Evolutionary conservation across 2,888 invertebrate genomes (phyloP).

Genomic region (Drosophila nigricruria): DNA sequence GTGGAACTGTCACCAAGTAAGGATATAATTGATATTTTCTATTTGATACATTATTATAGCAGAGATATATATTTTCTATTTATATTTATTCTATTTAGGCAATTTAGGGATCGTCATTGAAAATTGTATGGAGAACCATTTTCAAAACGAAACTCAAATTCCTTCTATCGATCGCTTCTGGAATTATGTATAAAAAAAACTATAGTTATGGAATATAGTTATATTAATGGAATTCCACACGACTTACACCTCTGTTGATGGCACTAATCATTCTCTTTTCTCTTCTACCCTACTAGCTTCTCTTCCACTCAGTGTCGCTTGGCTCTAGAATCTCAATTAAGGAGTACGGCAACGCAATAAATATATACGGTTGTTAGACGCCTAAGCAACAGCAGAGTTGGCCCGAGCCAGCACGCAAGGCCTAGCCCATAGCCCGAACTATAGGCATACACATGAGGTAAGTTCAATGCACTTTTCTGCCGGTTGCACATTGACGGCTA

Average conservation of each 20-base stretch:
- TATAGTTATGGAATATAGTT: background rate
- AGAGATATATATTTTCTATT: background rate
- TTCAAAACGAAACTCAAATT: background rate
- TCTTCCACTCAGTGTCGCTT: slow-evolving; percentile 29
- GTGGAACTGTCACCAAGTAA: slow-evolving; percentile 64
- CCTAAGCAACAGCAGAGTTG: slow-evolving; percentile 33
- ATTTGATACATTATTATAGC: slow-evolving; percentile 7
- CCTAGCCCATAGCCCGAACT: slow-evolving; percentile 28
- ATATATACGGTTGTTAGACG: slow-evolving; percentile 63
- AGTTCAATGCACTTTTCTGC: slow-evolving; percentile 64
- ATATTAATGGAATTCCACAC: slow-evolving; percentile 24
- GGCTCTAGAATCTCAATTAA: slow-evolving; percentile 58
- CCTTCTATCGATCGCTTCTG: slow-evolving; percentile 4
- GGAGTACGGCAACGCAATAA: slow-evolving; percentile 62
- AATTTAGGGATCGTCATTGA: slow-evolving; percentile 1
- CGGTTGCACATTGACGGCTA: slow-evolving; percentile 40
- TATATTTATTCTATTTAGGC: slow-evolving; percentile 1
- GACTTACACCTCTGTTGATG: background rate
- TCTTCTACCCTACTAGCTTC: slow-evolving; percentile 3
- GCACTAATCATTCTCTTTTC: slow-evolving; percentile 18
- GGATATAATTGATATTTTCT: slow-evolving; percentile 44
- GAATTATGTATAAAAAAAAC: slow-evolving; percentile 10
- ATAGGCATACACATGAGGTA: slow-evolving; percentile 19
- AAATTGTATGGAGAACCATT: background rate
- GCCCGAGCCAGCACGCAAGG: slow-evolving; percentile 47